Conservation (phyloP, 2,888 invertebrate species). For the Pandemis heparana region DNA sequence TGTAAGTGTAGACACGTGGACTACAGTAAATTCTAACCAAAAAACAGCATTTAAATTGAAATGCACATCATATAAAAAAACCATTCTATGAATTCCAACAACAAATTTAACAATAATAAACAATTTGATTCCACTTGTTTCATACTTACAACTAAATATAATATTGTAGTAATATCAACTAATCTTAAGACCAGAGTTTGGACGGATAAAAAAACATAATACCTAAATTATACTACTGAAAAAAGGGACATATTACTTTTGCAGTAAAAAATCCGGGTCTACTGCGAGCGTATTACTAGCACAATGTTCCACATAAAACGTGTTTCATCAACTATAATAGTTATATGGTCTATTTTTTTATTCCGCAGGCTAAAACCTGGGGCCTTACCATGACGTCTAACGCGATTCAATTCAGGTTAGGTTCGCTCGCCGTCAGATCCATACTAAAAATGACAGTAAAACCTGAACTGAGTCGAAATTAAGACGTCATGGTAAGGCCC, state of each 20-base stretch:
- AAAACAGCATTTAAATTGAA: conserved; percentile 33
- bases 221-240: conserved; percentile 31
- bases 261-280: neutral
- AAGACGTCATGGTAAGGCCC: no score
- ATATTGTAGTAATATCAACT: conserved; percentile 41
- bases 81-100: conserved; percentile 37
- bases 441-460: no score
- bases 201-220: conserved; percentile 65
- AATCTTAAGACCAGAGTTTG: conserved; percentile 71
- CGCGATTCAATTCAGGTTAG: no score
- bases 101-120: conserved; percentile 49
- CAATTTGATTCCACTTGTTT: conserved; percentile 48
- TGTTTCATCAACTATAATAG: no score
- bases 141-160: conserved; percentile 50
- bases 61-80: conserved; percentile 22
- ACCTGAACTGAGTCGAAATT: no score
- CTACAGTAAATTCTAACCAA: conserved; percentile 2
- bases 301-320: neutral
- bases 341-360: no score
- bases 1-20: conserved; percentile 10
- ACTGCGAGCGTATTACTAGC: neutral
- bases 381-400: no score
- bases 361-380: no score
- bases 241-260: conserved; percentile 18
- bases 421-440: no score